Evolutionary conservation across 1,140 invertebrate species (phyloP), one percentile per base, ranked within the genome.

Genomic region (Cydia pomonella): DNA sequence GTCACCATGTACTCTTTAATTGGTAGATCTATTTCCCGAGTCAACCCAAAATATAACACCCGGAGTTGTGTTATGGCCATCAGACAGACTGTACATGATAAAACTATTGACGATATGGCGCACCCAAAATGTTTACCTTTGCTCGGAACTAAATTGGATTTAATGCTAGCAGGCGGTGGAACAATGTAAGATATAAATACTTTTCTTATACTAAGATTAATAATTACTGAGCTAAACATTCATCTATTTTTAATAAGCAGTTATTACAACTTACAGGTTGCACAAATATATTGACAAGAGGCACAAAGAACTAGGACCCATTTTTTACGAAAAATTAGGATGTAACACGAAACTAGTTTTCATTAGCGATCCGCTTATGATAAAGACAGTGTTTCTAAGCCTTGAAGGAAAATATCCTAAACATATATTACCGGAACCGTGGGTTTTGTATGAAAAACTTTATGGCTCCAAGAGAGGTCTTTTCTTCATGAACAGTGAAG

Each of bases 401-500:
- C 78, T 89, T 10, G 97, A 98, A 93, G 97, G 97, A 74, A 95
- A 95, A 82, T 95, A 95, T 84, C 97, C 97, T 0, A 91, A 91
- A 66, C 97, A 98, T 90, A 94, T 97, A 80, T 86, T 98, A 77
- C 97, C 97, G 3, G 96, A 97, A 83, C 94, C 97, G 2, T 98
- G 97, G 97, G 87, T 94, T 0, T 85, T 97, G 13, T 98, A 98
- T 82, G 97, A 97, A 83, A 88, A 97, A 81, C 87, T 95, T 2
- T 94, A 96, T 78, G 94, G 94, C 38, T 95, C 94, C 66, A 93
- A 95, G 79, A 94, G 97, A 79, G 97, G 97, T 18, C 91, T 98
- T 10, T 96, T 98, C 83, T 98, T 98, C 88, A 98, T 98, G 97
- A 94, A 97, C 77, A 97, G 96, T 3, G 93, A 95, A 71, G 96